phyloP scores from a whole-genome alignment of 2,888 invertebrate genomes.

The Eustalomyia histrio region DNA sequence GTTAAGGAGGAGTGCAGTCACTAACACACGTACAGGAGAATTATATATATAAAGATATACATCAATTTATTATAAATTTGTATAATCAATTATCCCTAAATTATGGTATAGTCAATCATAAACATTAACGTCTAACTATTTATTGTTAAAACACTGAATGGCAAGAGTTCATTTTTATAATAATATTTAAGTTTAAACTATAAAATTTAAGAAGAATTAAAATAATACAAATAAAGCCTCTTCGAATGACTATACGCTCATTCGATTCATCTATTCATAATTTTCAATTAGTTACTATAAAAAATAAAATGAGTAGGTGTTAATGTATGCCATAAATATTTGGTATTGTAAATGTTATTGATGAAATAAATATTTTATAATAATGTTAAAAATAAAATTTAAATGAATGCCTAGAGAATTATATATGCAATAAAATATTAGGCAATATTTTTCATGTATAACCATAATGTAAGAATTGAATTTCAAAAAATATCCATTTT shows the following conservation, averaged over 20 bases:
- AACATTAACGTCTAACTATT: constrained; percentile 22
- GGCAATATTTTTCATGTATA: too few species aligned
- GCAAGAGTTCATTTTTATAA: constrained; percentile 38
- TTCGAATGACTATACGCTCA: not conserved
- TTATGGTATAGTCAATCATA: constrained; percentile 47
- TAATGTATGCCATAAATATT: constrained; percentile 15
- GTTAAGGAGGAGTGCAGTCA: too few species aligned
- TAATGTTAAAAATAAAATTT: not conserved
- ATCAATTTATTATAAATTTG: constrained; percentile 15
- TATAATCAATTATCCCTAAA: constrained; percentile 48
- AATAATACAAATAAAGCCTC: not conserved
- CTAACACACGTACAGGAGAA: too few species aligned
- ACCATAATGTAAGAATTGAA: too few species aligned
- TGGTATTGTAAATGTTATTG: not conserved
- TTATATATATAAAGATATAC: too few species aligned
- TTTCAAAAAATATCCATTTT: too few species aligned
- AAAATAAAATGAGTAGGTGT: constrained; percentile 12
- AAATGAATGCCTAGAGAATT: too few species aligned
- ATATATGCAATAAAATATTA: too few species aligned
- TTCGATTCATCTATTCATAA: not conserved
- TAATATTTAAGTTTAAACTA: constrained; percentile 26
- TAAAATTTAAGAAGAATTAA: not conserved
- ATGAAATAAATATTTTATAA: constrained; percentile 13
- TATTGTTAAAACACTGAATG: constrained; percentile 31
- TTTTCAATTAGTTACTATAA: not conserved